A percentile compares a stretch with the other conserved stretches of the same genome.
Conservation (phyloP, 92 coral and sea anemone species). For the Diadumene lineata region DNA sequence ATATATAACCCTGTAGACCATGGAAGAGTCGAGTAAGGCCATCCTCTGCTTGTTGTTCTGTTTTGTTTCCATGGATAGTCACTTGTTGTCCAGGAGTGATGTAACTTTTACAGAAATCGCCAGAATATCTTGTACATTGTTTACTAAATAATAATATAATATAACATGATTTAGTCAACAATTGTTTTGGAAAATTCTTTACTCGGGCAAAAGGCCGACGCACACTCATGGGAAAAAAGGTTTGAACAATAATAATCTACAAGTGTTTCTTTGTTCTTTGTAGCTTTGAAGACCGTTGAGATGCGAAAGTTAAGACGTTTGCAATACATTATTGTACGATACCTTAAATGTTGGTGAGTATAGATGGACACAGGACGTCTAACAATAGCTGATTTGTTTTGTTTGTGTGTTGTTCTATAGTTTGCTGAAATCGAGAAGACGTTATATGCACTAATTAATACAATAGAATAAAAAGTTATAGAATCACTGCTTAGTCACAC, state of each 20-base stretch:
- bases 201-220: no score
- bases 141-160: not conserved
- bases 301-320: no score
- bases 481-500: no score
- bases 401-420: not conserved
- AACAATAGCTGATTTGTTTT: not conserved
- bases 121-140: slow-evolving; percentile 15
- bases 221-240: no score
- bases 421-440: not conserved
- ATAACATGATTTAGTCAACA: no score
- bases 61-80: slow-evolving; percentile 42
- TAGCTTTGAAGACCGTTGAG: no score
- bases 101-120: slow-evolving; percentile 30
- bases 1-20: slow-evolving; percentile 47
- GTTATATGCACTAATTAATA: no score
- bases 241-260: no score
- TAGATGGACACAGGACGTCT: not conserved
- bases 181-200: no score
- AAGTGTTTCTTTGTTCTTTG: no score
- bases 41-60: slow-evolving; percentile 60
- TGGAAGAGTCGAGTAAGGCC: slow-evolving; percentile 36
- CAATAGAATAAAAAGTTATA: no score
- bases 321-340: no score
- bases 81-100: slow-evolving; percentile 37
- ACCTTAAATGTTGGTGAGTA: slow-evolving; percentile 9